Conservation (phyloP, 2,113 vertebrate genomes). For the Salvelinus alpinus region DNA sequence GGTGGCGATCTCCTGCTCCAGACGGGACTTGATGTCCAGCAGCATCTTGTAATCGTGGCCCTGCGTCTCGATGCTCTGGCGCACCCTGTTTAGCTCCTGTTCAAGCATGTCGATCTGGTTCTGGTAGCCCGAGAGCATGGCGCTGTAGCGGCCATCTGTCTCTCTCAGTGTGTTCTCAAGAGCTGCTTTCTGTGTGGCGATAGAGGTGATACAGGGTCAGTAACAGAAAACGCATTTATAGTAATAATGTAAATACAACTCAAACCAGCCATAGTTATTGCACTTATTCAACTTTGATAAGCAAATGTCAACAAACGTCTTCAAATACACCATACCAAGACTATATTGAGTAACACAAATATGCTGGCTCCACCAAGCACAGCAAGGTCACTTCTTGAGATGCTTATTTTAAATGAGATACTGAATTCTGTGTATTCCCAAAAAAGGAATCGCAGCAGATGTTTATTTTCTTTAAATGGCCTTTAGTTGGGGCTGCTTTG, state of each 20-base stretch:
- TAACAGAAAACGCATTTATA: background rate
- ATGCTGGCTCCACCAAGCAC: too few relatives aligned
- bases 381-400: too few relatives aligned
- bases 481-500: too few relatives aligned
- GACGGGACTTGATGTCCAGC: constrained; percentile 76
- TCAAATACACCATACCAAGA: constrained; percentile 15
- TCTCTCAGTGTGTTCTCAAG: constrained; percentile 75
- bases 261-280: background rate
- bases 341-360: constrained; percentile 1
- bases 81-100: constrained; percentile 63
- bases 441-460: too few relatives aligned
- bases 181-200: constrained; percentile 68
- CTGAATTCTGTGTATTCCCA: too few relatives aligned
- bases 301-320: background rate
- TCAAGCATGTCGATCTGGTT: constrained; percentile 75
- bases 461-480: too few relatives aligned
- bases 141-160: constrained; percentile 71
- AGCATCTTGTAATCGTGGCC: constrained; percentile 72
- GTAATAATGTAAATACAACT: background rate
- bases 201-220: background rate
- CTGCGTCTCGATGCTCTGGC: constrained; percentile 73
- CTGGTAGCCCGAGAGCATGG: constrained; percentile 71
- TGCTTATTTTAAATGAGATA: too few relatives aligned
- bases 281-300: background rate
- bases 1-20: constrained; percentile 79